Base-by-base conservation (phyloP, 2,113 vertebrate species). In the Phalacrocorax pelagicus region DNA sequence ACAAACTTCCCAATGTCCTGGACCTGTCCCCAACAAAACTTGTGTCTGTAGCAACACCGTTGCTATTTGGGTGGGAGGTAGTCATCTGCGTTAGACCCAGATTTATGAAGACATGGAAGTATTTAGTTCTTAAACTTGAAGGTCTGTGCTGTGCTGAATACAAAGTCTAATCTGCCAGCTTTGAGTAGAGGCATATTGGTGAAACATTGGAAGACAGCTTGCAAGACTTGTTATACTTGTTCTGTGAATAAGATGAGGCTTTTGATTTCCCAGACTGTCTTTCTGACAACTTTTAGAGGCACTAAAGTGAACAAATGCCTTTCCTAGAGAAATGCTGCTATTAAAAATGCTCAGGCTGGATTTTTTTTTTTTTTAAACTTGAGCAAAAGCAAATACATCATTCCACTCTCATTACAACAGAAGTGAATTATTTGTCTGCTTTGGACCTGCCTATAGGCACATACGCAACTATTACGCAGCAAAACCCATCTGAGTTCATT, bases 191-290 rank as follows among this genome's bases (percentile, higher is more conserved):
- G 40, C 40, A 85, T 59, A 91, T 85, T 85, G 62, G 83, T 89
- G 77, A 86, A 95, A 79, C 89, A 36, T 16, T 90, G 88, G 86
- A 84, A 85, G 54, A n/a, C 46, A 91, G 32, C 86, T 87, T 77
- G 96, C 78, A 77, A 78, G 86, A 97, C 95, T 86, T 69, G 92
- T 92, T 96, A 44, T 75, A 77, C 95, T 91, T 82, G 94, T 94
- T 97, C 81, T 82, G 66, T 88, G 94, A 95, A 67, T 66, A 91
- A 92, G 74, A 69, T 0, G 0, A 92, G 66, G 81, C 92, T 96
- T 94, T 96, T 83, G 38, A 26, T 92, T 95, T 96, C 92, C 70
- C 91, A 95, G 86, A 62, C 81, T 69, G 73, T 55, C 2, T 0
- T 80, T 81, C 86, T 66, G 84, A 91, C 3, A 3, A 72, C 92